These are phyloP conservation scores for Acleris sparsana DNA, from an alignment of 2,888 invertebrate species.

Conservation along the genomic window DNA sequence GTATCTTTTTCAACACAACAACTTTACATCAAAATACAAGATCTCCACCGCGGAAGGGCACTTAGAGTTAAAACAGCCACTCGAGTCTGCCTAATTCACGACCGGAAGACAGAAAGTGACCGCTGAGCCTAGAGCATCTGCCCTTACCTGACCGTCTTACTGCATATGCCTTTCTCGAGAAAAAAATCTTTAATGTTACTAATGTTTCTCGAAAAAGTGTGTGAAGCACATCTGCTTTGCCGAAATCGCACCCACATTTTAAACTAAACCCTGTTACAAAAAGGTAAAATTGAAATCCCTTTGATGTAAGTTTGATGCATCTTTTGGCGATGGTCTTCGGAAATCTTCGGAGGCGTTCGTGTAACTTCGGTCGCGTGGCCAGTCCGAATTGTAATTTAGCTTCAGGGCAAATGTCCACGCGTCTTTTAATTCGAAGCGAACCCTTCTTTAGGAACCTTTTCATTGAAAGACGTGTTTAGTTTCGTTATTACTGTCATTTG, in stretches of 20 bases:
- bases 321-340: conserved; percentile 61
- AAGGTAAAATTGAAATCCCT: conserved; percentile 34
- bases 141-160: conserved; percentile 64
- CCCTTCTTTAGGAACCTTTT: conserved; percentile 48
- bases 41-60: conserved; percentile 10
- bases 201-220: conserved; percentile 70
- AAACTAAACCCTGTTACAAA: conserved; percentile 40
- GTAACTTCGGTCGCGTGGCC: conserved; percentile 65
- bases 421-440: conserved; percentile 43
- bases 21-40: no score
- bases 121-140: conserved; percentile 62
- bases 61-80: conserved; percentile 21
- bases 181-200: conserved; percentile 77
- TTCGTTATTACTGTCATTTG: conserved; percentile 57
- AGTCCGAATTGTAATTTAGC: conserved; percentile 45
- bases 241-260: conserved; percentile 29
- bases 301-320: conserved; percentile 33
- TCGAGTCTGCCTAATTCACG: conserved; percentile 31
- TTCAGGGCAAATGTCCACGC: conserved; percentile 50
- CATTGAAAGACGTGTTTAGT: conserved; percentile 54
- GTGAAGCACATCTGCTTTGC: conserved; percentile 76
- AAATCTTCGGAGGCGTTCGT: conserved; percentile 57
- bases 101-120: conserved; percentile 55
- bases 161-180: conserved; percentile 72
- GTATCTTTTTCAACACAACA: no score